A percentile compares a stretch with the other conserved stretches of the same genome.
phyloP scores from a whole-genome alignment of 1,140 invertebrate species.

The Carposina sasakii region DNA sequence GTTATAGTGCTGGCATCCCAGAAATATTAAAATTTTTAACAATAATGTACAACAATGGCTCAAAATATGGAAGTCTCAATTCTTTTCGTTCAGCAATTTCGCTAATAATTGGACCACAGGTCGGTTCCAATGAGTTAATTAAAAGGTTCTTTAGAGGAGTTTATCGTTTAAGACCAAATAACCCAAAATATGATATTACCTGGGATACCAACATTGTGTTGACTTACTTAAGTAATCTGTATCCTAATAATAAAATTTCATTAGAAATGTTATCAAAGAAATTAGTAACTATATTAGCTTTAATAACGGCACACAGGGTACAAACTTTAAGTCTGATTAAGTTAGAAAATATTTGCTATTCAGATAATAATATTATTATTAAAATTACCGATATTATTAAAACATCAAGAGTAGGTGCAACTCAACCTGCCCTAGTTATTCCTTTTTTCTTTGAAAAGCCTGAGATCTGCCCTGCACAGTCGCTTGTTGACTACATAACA shows the following conservation, averaged over 20 bases:
- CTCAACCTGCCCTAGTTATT: slow-evolving; percentile 9
- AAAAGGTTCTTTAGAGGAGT: neutral
- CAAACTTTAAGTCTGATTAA: neutral
- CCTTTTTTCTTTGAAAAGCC: slow-evolving; percentile 7
- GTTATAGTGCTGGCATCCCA: neutral
- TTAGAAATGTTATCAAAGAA: neutral
- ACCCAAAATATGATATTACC: neutral
- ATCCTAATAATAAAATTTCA: neutral
- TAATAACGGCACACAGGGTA: neutral
- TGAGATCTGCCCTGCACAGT: neutral
- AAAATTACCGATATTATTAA: slow-evolving; percentile 14
- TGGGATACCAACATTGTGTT: neutral
- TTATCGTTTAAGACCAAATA: neutral
- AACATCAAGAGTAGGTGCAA: slow-evolving; percentile 9
- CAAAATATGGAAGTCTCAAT: neutral
- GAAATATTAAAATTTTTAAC: neutral
- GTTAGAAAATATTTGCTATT: neutral
- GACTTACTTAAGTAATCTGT: neutral
- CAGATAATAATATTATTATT: neutral
- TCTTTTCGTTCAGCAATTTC: neutral
- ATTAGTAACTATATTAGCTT: neutral
- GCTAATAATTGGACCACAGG: neutral
- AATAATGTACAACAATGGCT: neutral
- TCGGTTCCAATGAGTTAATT: neutral
- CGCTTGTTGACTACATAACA: neutral